Base-by-base conservation (phyloP, 2,888 invertebrate genomes). In the Sarcophaga carnaria region DNA sequence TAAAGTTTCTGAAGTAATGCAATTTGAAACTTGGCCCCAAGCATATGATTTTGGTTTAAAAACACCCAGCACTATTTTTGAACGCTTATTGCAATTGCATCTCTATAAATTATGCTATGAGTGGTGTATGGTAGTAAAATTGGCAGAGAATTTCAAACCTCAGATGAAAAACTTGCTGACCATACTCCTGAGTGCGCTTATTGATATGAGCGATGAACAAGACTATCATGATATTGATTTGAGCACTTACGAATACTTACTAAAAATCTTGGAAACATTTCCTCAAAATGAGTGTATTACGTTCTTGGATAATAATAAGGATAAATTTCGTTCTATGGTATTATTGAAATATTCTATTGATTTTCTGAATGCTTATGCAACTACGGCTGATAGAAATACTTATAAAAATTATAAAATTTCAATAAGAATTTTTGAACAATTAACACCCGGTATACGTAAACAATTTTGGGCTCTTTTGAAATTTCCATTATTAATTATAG, bases 401-500 rank as follows among this genome's bases (percentile, higher is more conserved):
- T 95, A 96, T 89, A 95, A 94, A 90, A 96, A 96, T 90, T 95
- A 96, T 74, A 94, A 95, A 90, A 94, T 96, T 37, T 96, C 96
- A 17, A 91, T 96, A n/a, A 95, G 95, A 90, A 96, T 97, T 83
- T 94, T 97, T 91, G 93, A 95, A 1, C 94, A 95, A 89, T 94
- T 97, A 78, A 94, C 95, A 8, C 80, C 90, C 0, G 94, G 93
- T 67, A 95, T 96, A 90, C 94, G 95, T 78, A 93, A 94, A 22
- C 93, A 95, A 60, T 95, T 96, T 85, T 95, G 96, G 92, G 94
- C 95, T 88, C 92, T 97, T 27, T 94, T 96, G 25, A 95, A 95
- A 70, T 95, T 95, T 88, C 98, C 98, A 0, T 91, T 97, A 63
- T 93, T 97, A 4, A 96, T 98, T 90, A 94, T 98, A 11, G 98